Percentiles rank a stretch among this genome's conserved stretches.
phyloP scores from a whole-genome alignment of 1,140 invertebrate genomes.

The Sweltsa coloradensis region DNA sequence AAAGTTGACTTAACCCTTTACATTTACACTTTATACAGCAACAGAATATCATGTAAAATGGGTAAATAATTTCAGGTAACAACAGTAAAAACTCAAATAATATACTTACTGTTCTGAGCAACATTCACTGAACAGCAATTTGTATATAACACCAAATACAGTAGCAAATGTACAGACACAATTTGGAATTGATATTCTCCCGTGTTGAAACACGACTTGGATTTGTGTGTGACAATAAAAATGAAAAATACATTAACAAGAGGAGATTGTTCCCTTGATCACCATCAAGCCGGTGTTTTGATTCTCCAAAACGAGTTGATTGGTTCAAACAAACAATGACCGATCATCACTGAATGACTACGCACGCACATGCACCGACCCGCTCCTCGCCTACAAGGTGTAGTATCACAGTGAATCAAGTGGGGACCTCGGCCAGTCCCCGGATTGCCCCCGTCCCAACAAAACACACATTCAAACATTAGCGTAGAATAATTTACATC shows the following conservation, averaged over 20 bases:
- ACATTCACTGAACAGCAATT: slow-evolving; percentile 17
- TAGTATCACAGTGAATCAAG: slow-evolving; percentile 17
- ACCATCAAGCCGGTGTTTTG: not conserved
- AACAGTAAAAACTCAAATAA: slow-evolving; percentile 15
- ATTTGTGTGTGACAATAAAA: not conserved
- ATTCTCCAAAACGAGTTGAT: not conserved
- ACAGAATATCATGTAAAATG: slow-evolving; percentile 2
- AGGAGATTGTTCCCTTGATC: not conserved
- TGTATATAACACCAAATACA: slow-evolving; percentile 17
- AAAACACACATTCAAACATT: no score
- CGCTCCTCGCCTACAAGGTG: slow-evolving; percentile 11
- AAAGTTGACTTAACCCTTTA: no score
- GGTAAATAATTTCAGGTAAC: slow-evolving; percentile 10
- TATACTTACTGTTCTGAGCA: slow-evolving; percentile 15
- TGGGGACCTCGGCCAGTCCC: slow-evolving; percentile 5
- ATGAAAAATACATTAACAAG: not conserved
- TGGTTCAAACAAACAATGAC: not conserved
- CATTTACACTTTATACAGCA: slow-evolving; percentile 16
- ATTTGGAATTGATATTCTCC: slow-evolving; percentile 12
- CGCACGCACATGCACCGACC: not conserved
- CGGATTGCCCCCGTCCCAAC: slow-evolving; percentile 11
- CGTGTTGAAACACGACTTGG: slow-evolving; percentile 1
- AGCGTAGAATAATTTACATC: no score
- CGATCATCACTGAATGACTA: not conserved
- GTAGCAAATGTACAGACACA: slow-evolving; percentile 16